Conservation (phyloP, 2,113 vertebrate species). For the Meles meles region DNA sequence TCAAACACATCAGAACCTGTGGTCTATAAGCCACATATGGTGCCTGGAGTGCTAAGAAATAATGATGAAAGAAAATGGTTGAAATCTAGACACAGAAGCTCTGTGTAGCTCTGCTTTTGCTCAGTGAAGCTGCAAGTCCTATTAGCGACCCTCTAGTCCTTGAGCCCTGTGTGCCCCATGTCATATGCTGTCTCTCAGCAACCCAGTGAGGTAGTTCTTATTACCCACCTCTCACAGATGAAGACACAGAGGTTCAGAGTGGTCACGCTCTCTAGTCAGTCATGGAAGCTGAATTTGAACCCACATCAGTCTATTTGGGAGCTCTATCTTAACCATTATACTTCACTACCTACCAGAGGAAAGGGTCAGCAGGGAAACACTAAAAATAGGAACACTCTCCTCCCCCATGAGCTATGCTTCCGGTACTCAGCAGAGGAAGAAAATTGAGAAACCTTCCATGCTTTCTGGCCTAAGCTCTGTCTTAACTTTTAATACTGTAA, state of each 20-base stretch:
- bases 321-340: background rate
- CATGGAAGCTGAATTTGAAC: background rate
- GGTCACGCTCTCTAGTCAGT: background rate
- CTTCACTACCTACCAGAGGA: background rate
- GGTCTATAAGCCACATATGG: background rate
- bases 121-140: background rate
- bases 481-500: background rate
- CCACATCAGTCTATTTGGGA: background rate
- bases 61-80: conserved; percentile 54
- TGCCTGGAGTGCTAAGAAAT: background rate
- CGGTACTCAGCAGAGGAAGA: background rate
- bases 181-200: background rate
- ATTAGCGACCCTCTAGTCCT: background rate
- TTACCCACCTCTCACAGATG: background rate
- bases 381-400: background rate
- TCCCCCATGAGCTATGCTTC: background rate
- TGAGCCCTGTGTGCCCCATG: background rate
- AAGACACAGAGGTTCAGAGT: background rate
- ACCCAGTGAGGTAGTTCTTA: background rate
- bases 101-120: background rate
- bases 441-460: background rate
- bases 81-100: background rate
- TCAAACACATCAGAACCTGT: conserved; percentile 6
- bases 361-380: background rate
- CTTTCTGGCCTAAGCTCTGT: background rate